Percentiles rank a stretch among this genome's conserved stretches.
Conservation (phyloP, 1,140 invertebrate species). For the Drosophila micromelanica region DNA sequence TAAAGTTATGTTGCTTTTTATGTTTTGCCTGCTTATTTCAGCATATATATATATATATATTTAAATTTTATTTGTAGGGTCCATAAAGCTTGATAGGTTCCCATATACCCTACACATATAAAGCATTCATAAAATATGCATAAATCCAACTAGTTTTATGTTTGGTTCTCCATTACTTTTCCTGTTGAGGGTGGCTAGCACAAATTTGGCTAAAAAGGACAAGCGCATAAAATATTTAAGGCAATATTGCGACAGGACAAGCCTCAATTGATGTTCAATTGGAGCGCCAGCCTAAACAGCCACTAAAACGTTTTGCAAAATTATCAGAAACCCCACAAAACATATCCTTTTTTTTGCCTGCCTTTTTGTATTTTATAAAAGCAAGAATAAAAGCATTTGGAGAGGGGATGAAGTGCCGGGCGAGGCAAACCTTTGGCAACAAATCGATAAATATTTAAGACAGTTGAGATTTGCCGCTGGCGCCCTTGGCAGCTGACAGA, state of each 20-base stretch:
- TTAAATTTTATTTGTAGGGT: too few relatives aligned
- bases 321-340: constrained; percentile 55
- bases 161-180: background rate
- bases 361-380: constrained; percentile 10
- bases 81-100: background rate
- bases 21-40: too few relatives aligned
- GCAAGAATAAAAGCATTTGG: constrained; percentile 17
- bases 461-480: constrained; percentile 30
- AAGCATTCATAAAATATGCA: constrained; percentile 3
- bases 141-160: constrained; percentile 11
- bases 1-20: too few relatives aligned
- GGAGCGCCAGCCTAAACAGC: constrained; percentile 31
- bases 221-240: constrained; percentile 70
- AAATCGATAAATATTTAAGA: constrained; percentile 80
- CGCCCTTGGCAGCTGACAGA: constrained; percentile 18
- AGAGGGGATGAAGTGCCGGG: too few relatives aligned
- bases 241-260: constrained; percentile 57
- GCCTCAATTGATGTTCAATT: constrained; percentile 62
- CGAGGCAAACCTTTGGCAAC: constrained; percentile 19
- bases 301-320: constrained; percentile 78
- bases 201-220: constrained; percentile 1
- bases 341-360: constrained; percentile 56
- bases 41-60: background rate
- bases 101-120: background rate
- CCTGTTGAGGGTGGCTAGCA: background rate